Percentiles rank a stretch among this genome's conserved stretches.
These are phyloP conservation scores for Myotis planiceps DNA, from an alignment of 2,797 vertebrate genomes.

Conservation along the genomic window DNA sequence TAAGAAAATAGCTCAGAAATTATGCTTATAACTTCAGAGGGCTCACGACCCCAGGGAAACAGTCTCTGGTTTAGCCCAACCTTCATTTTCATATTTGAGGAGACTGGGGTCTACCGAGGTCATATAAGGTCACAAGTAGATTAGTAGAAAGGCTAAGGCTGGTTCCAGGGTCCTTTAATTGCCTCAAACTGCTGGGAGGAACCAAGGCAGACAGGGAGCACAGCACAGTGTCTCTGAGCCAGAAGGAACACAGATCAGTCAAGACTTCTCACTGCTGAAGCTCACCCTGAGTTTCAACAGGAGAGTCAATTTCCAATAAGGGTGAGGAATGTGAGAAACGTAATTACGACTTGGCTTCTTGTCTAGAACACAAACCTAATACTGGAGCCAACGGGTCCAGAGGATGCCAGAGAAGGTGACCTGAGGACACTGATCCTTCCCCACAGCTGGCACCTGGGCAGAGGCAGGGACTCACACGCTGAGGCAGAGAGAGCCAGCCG, in stretches of 20 bases:
- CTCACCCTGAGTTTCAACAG: not conserved
- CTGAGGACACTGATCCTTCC: slow-evolving; percentile 49
- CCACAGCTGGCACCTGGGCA: not conserved
- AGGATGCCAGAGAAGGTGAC: slow-evolving; percentile 48
- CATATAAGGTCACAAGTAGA: not conserved
- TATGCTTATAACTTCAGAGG: not conserved
- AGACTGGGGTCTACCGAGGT: not conserved
- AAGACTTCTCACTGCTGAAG: not conserved
- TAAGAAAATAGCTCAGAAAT: not conserved
- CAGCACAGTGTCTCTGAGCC: not conserved
- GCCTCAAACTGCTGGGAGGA: not conserved
- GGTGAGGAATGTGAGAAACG: not conserved
- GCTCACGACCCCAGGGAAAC: not conserved
- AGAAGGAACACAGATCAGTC: not conserved
- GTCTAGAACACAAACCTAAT: slow-evolving; percentile 15
- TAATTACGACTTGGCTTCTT: not conserved
- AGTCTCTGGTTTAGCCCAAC: not conserved
- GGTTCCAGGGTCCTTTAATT: not conserved
- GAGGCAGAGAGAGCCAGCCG: not conserved
- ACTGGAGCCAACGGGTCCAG: slow-evolving; percentile 8
- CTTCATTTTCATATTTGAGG: not conserved
- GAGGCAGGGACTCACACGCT: not conserved
- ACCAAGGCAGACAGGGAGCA: not conserved
- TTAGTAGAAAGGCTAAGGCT: not conserved
- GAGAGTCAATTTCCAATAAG: not conserved